These are phyloP conservation scores for Lucinisca nassula DNA, from an alignment of 2,888 invertebrate species.

Conservation along the genomic window DNA sequence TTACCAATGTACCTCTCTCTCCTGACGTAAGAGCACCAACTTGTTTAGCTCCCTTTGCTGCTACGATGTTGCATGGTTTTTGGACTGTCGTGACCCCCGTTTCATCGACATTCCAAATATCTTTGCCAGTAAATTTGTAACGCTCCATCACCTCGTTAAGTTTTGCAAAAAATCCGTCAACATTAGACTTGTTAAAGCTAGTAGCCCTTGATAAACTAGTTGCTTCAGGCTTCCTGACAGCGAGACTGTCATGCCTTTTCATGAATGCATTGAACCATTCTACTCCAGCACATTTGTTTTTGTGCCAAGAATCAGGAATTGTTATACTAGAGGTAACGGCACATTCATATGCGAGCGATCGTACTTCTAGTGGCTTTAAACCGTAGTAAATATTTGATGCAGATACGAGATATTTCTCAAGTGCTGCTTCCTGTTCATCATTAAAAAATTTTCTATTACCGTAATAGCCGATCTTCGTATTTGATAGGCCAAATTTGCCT, in stretches of 20 bases:
- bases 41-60: constrained; percentile 59
- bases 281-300: constrained; percentile 51
- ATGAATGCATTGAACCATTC: constrained; percentile 63
- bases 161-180: constrained; percentile 49
- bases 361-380: constrained; percentile 35
- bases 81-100: constrained; percentile 67
- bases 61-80: constrained; percentile 49
- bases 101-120: constrained; percentile 66
- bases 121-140: constrained; percentile 28
- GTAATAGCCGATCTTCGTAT: too few relatives aligned
- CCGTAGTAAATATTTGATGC: constrained; percentile 60
- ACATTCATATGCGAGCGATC: constrained; percentile 57
- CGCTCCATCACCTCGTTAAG: constrained; percentile 50
- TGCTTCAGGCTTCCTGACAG: constrained; percentile 61
- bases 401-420: neutral
- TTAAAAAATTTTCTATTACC: too few relatives aligned
- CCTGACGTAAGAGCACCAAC: constrained; percentile 61
- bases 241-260: constrained; percentile 45
- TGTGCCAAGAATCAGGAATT: constrained; percentile 53
- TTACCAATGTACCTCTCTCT: constrained; percentile 62
- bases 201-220: constrained; percentile 59
- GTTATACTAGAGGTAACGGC: constrained; percentile 25
- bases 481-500: too few relatives aligned
- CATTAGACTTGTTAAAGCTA: constrained; percentile 53
- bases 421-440: neutral